These are phyloP conservation scores for Tortricodes alternella DNA, from an alignment of 2,888 invertebrate species.

Conservation along the genomic window DNA sequence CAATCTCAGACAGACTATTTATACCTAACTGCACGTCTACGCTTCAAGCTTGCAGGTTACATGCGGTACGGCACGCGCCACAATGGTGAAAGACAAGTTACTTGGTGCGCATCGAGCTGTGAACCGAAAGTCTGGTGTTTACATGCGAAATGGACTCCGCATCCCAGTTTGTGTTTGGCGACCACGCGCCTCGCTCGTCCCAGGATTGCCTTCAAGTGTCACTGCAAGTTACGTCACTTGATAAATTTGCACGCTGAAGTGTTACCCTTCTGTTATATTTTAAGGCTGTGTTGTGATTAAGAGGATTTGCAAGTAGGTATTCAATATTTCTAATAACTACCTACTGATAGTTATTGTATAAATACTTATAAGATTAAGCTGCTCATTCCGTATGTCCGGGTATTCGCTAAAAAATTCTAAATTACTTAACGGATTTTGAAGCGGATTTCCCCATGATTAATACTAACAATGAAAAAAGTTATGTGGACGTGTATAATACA, in stretches of 20 bases:
- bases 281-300: constrained; percentile 32
- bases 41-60: constrained; percentile 46
- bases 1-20: too few relatives aligned
- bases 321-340: not conserved
- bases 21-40: constrained; percentile 54
- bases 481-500: too few relatives aligned
- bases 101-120: constrained; percentile 81
- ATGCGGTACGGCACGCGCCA: constrained; percentile 71
- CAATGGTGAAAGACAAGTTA: constrained; percentile 83
- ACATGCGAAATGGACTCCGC: constrained; percentile 73
- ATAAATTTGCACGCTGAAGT: constrained; percentile 4
- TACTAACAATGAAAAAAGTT: too few relatives aligned
- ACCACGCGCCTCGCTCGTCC: constrained; percentile 63
- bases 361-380: not conserved
- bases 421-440: too few relatives aligned
- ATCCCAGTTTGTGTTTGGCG: constrained; percentile 73
- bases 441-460: too few relatives aligned
- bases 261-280: constrained; percentile 30
- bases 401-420: too few relatives aligned
- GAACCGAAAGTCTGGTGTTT: constrained; percentile 81
- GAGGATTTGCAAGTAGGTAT: constrained; percentile 5
- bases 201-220: constrained; percentile 42
- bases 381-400: too few relatives aligned
- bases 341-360: not conserved
- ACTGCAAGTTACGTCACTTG: constrained; percentile 37